Evolutionary conservation across 1,140 invertebrate species (phyloP).

Genomic region (Tigriopus japonicus): DNA sequence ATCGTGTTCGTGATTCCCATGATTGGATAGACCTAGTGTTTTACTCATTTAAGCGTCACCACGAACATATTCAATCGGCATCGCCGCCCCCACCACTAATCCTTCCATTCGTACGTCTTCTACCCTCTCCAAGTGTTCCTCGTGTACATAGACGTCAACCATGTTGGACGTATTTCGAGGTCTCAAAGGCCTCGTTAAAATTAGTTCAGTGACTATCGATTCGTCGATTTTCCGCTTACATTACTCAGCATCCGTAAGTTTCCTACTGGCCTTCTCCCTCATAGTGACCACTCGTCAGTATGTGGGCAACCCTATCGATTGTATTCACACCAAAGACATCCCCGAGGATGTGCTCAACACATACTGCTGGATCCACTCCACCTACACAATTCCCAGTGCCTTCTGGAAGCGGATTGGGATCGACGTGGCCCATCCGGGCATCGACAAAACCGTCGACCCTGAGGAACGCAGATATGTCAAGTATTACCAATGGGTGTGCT

Average conservation of each 20-base stretch:
- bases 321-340: slow-evolving; percentile 75
- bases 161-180: slow-evolving; percentile 88
- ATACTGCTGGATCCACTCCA: slow-evolving; percentile 90
- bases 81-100: too few species aligned
- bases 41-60: too few species aligned
- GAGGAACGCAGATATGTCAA: slow-evolving; percentile 29
- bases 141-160: slow-evolving; percentile 18
- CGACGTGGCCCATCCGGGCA: slow-evolving; percentile 23
- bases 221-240: slow-evolving; percentile 84
- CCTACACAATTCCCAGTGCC: slow-evolving; percentile 58
- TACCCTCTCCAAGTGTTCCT: too few species aligned
- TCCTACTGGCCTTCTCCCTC: slow-evolving; percentile 74
- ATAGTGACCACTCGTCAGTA: slow-evolving; percentile 84
- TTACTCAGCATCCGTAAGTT: slow-evolving; percentile 79
- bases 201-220: slow-evolving; percentile 75
- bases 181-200: slow-evolving; percentile 70
- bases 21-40: too few species aligned
- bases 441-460: slow-evolving; percentile 22
- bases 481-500: slow-evolving; percentile 91
- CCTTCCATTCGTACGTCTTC: too few species aligned
- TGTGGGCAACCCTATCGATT: slow-evolving; percentile 83
- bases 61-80: too few species aligned
- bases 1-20: too few species aligned
- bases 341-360: slow-evolving; percentile 71
- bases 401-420: slow-evolving; percentile 28